Evolutionary conservation across 1,140 invertebrate genomes (phyloP), one percentile per base, ranked within the genome.

Genomic region (Cyclargus thomasi): DNA sequence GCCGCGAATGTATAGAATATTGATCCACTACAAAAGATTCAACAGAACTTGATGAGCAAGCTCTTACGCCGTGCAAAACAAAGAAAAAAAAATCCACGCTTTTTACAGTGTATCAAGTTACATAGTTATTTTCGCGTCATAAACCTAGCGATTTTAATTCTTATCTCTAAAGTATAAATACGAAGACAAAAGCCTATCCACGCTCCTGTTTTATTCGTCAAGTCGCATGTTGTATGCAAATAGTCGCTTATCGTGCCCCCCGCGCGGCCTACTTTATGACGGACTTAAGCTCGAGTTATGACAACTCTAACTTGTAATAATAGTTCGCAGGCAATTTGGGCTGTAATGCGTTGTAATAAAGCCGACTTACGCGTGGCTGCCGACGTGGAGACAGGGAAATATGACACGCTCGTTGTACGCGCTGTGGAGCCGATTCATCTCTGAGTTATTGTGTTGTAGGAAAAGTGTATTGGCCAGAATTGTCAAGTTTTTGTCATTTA

Each of bases 251-350:
- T 78, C 78, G 66, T 67, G 64, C 81, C 81, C 81, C 81, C 81
- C 71, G 79, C 76, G 69, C 78, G 71, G 79, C 18, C 70, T 74
- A 71, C 66, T 83, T 82, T 83, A 83, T 74, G 80, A 82, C 71
- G 69, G 73, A 72, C 75, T 67, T 63, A 67, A 70, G 36, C 22
- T 47, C 64, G 67, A 79, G 72, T 79, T 79, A 79, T 73, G 67
- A 62, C 67, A 62, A 7, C 22, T 47, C 55, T n/a, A 35, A 67
- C 65, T 29, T 66, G 18, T 55, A 39, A 63, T 22, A 62, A 17
- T n/a, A 14, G 5, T 55, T 36, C 10, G 11, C 18, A 66, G 6
- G 18, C 29, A 23, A 71, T 35, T 63, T 47, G 11, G 63, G 62
- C 68, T 65, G 63, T 70, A 65, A 35, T 8, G 23, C 21, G 1